phyloP scores from a whole-genome alignment of 2,888 invertebrate species.

The Toxonevra muliebris region DNA sequence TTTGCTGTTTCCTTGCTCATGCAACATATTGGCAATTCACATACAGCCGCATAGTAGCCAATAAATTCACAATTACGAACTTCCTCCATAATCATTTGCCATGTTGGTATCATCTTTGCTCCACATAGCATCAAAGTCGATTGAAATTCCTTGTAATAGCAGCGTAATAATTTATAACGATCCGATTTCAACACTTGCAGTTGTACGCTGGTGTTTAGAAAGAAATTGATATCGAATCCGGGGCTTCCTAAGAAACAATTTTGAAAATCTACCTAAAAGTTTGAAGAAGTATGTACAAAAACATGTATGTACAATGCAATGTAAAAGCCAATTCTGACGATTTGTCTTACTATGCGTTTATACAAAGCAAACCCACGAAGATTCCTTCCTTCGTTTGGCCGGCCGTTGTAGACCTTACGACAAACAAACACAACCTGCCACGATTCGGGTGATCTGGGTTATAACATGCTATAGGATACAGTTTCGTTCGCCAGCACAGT shows the following conservation, averaged over 20 bases:
- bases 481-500: too few relatives aligned
- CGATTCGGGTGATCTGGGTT: too few relatives aligned
- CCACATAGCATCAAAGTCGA: constrained; percentile 42
- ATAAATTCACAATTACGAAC: constrained; percentile 49
- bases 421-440: too few relatives aligned
- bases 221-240: constrained; percentile 59
- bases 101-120: constrained; percentile 43
- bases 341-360: too few relatives aligned
- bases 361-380: too few relatives aligned
- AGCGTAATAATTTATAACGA: constrained; percentile 46
- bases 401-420: too few relatives aligned
- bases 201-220: constrained; percentile 56
- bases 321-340: too few relatives aligned
- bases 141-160: constrained; percentile 49
- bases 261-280: constrained; percentile 59
- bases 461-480: too few relatives aligned
- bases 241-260: constrained; percentile 55
- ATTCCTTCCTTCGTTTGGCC: too few relatives aligned
- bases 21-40: constrained; percentile 52
- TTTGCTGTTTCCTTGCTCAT: constrained; percentile 44
- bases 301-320: too few relatives aligned
- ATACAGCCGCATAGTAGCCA: constrained; percentile 50
- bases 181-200: constrained; percentile 50
- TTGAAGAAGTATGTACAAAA: constrained; percentile 2
- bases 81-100: constrained; percentile 46